Base-by-base conservation (phyloP, 2,113 vertebrate species). In the Gasterosteus aculeatus region DNA sequence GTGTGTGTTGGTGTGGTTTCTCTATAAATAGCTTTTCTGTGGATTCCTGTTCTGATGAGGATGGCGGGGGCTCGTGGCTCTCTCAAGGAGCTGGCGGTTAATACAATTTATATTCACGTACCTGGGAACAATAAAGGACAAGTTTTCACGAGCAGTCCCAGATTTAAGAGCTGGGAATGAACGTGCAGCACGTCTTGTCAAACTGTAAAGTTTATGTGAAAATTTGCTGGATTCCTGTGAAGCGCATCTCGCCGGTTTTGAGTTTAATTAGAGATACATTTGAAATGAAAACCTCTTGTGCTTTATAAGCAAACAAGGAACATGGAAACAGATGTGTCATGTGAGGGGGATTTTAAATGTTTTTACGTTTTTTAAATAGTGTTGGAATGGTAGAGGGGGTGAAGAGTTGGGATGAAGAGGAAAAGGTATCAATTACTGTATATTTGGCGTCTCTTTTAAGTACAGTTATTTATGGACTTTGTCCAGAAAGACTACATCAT, bases 71-170 rank as follows among this genome's bases (percentile, higher is more conserved):
- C 65, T 76, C 64, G 53, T 15, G 76, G 66, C 80, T 77, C 74
- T 84, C 78, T 82, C 18, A 69, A 75, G 85, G 75, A 88, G 80
- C 69, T 39, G 49, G 74, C 33, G 76, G 70, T 81, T 80, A 77
- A 88, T 88, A 87, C 78, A 81, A 83, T 62, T 63, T 70, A 62
- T 75, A 68, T 83, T 86, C 75, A 83, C 70, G 77, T 83, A 84
- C 84, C 87, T 87, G 85, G 72, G 85, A 83, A 89, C 88, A 89
- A 84, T 81, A 88, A 91, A 88, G 73, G 75, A 11, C 77, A 8
- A 33, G 73, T 69, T 85, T 89, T 88, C 72, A 85, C 70, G 19
- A 75, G 64, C 67, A 9, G 78, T 14, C 39, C 35, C 70, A 61
- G 79, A 75, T 41, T 56, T 44, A 53, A 76, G 61, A 42, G 68